Conservation (phyloP, 2,888 invertebrate species). For the Philereme vetulata region DNA sequence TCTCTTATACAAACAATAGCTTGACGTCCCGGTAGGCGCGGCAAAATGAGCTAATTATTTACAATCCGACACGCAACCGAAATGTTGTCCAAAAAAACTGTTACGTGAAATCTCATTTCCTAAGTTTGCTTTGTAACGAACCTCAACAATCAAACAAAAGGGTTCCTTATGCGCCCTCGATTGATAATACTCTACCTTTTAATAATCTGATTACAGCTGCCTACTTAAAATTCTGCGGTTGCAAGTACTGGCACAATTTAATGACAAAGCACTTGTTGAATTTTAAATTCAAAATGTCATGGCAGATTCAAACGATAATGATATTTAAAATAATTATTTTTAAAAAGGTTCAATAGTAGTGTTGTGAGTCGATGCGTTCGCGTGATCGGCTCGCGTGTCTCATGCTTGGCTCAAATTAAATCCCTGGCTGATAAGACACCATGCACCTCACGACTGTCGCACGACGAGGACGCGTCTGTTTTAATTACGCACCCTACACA, state of each 20-base stretch:
- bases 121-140: constrained; percentile 69
- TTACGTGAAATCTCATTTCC: constrained; percentile 82
- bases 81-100: constrained; percentile 70
- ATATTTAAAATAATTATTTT: constrained; percentile 70
- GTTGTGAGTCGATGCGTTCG: constrained; percentile 65
- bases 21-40: constrained; percentile 66
- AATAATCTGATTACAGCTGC: constrained; percentile 41
- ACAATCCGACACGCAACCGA: constrained; percentile 78
- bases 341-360: constrained; percentile 53
- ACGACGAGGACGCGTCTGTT: constrained; percentile 69
- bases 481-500: constrained; percentile 81
- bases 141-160: constrained; percentile 63
- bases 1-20: constrained; percentile 72
- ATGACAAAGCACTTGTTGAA: constrained; percentile 35
- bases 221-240: constrained; percentile 31
- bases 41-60: constrained; percentile 80
- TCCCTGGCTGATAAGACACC: constrained; percentile 77
- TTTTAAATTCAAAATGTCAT: constrained; percentile 46
- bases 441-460: constrained; percentile 78
- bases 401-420: constrained; percentile 81
- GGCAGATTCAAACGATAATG: constrained; percentile 51
- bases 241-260: constrained; percentile 28
- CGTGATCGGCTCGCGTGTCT: constrained; percentile 80
- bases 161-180: constrained; percentile 55
- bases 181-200: constrained; percentile 50